phyloP scores from a whole-genome alignment of 2,888 invertebrate species.

The Chymomyza caudatula region DNA sequence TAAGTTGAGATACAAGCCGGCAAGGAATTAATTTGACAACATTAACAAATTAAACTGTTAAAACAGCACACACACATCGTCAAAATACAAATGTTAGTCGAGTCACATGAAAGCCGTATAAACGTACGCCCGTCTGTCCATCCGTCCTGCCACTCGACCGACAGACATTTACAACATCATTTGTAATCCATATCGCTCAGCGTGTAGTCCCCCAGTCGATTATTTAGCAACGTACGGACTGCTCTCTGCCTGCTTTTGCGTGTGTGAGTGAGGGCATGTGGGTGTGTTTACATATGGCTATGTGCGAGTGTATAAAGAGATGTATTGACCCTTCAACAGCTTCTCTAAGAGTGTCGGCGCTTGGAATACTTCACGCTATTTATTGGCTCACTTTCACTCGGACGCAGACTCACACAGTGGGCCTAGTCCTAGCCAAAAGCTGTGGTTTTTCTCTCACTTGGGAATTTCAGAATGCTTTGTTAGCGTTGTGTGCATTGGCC shows the following conservation, averaged over 20 bases:
- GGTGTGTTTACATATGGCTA: neutral
- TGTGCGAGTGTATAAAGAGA: slow-evolving; percentile 45
- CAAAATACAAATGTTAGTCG: slow-evolving; percentile 20
- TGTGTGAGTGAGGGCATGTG: slow-evolving; percentile 25
- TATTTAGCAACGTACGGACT: slow-evolving; percentile 6
- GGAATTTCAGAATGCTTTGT: slow-evolving; percentile 47
- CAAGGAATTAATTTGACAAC: slow-evolving; percentile 75
- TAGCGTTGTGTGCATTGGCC: slow-evolving; percentile 34
- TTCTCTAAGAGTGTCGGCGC: slow-evolving; percentile 44
- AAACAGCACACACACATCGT: slow-evolving; percentile 42
- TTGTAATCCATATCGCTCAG: slow-evolving; percentile 73
- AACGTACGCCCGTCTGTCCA: slow-evolving; percentile 24
- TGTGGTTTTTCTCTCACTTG: slow-evolving; percentile 37
- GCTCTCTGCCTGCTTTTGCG: neutral
- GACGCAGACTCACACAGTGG: slow-evolving; percentile 11
- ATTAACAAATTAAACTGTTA: slow-evolving; percentile 77
- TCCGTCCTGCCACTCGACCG: slow-evolving; percentile 27
- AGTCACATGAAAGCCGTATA: slow-evolving; percentile 23
- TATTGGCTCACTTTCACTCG: slow-evolving; percentile 71
- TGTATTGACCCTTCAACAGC: slow-evolving; percentile 73
- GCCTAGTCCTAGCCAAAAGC: neutral
- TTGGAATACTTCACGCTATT: slow-evolving; percentile 65
- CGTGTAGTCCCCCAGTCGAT: slow-evolving; percentile 59
- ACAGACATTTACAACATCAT: slow-evolving; percentile 72
- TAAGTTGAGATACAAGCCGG: slow-evolving; percentile 41